Evolutionary conservation across 2,888 invertebrate genomes (phyloP).

Genomic region (Zonitis immaculata): DNA sequence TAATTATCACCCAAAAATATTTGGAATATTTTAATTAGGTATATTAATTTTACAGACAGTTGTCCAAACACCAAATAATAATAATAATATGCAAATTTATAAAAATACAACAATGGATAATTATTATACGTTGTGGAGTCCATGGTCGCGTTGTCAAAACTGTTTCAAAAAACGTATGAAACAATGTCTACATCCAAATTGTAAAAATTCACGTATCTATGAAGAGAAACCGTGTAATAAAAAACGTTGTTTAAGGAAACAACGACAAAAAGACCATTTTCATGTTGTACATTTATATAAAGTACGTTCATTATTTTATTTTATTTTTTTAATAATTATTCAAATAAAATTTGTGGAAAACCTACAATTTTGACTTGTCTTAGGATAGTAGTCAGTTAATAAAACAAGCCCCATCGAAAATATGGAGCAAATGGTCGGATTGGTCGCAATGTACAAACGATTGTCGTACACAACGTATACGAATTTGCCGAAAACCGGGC

Average conservation of each 20-base stretch:
- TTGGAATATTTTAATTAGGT: no score
- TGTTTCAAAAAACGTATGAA: slow-evolving; percentile 72
- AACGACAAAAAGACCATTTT: slow-evolving; percentile 40
- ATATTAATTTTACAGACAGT: no score
- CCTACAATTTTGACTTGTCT: slow-evolving; percentile 21
- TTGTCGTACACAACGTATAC: slow-evolving; percentile 74
- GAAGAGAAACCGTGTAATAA: slow-evolving; percentile 46
- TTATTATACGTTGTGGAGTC: slow-evolving; percentile 36
- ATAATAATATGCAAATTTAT: not conserved
- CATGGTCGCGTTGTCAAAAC: slow-evolving; percentile 43
- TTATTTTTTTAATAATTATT: no score
- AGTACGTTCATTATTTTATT: slow-evolving; percentile 28
- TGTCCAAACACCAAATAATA: no score
- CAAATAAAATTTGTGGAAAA: not conserved
- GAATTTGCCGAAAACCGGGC: slow-evolving; percentile 68
- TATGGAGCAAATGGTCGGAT: slow-evolving; percentile 73
- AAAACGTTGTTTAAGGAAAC: slow-evolving; percentile 46
- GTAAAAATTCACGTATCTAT: slow-evolving; percentile 38
- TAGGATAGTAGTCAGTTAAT: slow-evolving; percentile 39
- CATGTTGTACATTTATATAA: slow-evolving; percentile 37
- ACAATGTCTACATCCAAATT: slow-evolving; percentile 52
- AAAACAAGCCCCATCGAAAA: slow-evolving; percentile 42
- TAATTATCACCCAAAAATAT: no score
- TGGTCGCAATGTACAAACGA: slow-evolving; percentile 78
- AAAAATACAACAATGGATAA: not conserved